Base-by-base conservation (phyloP, 64 coral and sea anemone species). In the Porites australiensis region DNA sequence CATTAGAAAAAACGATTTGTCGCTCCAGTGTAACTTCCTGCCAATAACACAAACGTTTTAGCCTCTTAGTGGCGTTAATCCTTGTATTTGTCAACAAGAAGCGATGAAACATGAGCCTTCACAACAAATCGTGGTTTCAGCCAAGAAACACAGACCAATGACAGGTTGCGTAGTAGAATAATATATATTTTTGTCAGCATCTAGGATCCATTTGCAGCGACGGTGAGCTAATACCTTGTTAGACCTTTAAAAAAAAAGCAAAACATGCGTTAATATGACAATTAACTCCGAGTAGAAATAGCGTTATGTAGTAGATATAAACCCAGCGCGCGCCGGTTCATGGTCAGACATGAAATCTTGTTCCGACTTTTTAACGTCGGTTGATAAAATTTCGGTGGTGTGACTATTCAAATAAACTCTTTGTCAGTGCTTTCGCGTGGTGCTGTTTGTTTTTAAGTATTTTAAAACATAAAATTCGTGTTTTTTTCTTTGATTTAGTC, bases 11-110 rank as follows among this genome's bases (percentile, higher is more conserved):
- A 69, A 6, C 13, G 44, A 50, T 63, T 20, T 50, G 37, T 19
- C 61, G 55, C 22, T 47, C 13, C 37, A 15, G 20, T 45, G 19
- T 50, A 20, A 57, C 47, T 68, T 84, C 58, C 81, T 68, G 63
- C 4, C 37, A 23, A 45, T 57, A 52, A 51, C 43, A 76, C 14
- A 16, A 46, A 2, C 9, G 12, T 6, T 16, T 27, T 14, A n/a
- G 43, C 37, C 18, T 82, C 54, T 21, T 20, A 68, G 44, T 0
- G 58, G 45, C 45, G 45, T 52, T 84, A 69, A 84, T 84, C 63
- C 37, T 5, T 15, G 14, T 64, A 64, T 84, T 84, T 84, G 81
- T 84, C 81, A 84, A 84, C 81, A 84, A 84, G 18, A 55, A 68
- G 49, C 81, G 63, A 20, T 67, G 59, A 45, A 84, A 50, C 79